Conservation (phyloP, 2,888 invertebrate genomes). For the Sinhomidia bicolor region DNA sequence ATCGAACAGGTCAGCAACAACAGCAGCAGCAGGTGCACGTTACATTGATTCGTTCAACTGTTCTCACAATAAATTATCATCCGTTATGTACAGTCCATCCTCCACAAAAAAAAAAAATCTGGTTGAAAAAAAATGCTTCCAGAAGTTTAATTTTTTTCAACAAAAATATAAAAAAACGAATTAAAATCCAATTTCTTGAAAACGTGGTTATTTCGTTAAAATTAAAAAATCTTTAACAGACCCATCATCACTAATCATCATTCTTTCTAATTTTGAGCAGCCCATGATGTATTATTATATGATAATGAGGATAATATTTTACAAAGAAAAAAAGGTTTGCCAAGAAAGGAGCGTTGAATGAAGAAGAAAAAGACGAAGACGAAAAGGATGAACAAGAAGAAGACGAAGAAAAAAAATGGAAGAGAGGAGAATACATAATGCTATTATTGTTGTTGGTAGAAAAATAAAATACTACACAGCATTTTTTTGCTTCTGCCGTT, state of each 20-base stretch:
- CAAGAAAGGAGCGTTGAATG: conserved; percentile 68
- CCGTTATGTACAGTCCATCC: no score
- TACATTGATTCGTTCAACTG: no score
- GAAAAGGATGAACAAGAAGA: no score
- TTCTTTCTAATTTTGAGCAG: conserved; percentile 66
- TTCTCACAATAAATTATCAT: no score
- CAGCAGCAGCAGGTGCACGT: no score
- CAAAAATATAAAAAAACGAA: neutral
- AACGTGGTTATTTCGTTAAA: conserved; percentile 32
- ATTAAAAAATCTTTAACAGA: conserved; percentile 54
- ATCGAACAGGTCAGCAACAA: no score
- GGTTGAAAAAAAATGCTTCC: neutral
- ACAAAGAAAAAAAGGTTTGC: conserved; percentile 68
- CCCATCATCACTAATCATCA: conserved; percentile 73
- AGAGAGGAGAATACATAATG: neutral
- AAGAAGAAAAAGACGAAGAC: neutral
- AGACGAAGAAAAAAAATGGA: conserved; percentile 1
- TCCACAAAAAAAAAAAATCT: no score
- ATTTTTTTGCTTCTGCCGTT: neutral
- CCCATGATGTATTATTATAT: conserved; percentile 73
- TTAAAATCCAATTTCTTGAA: conserved; percentile 44
- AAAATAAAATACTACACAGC: neutral
- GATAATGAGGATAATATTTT: conserved; percentile 73
- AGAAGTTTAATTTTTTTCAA: neutral
- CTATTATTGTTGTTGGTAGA: conserved; percentile 27